A percentile compares a stretch with the other conserved stretches of the same genome.
phyloP scores from a whole-genome alignment of 1,140 invertebrate genomes.

The Lucilia cuprina region DNA sequence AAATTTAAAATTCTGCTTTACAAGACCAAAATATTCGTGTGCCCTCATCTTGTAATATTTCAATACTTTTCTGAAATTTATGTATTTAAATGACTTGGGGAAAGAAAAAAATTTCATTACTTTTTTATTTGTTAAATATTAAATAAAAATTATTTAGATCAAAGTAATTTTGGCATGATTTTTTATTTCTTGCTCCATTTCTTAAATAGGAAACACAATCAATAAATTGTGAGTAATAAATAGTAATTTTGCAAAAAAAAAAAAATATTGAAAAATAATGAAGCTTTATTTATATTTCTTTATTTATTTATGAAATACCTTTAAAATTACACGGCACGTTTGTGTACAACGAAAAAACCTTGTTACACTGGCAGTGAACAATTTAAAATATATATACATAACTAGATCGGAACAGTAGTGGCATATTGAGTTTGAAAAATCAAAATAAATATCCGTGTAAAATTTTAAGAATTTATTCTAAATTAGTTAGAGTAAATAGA shows the following conservation, averaged over 20 bases:
- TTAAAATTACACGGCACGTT: not conserved
- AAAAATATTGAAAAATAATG: not conserved
- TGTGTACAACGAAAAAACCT: not conserved
- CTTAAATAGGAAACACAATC: not conserved
- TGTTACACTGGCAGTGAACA: not conserved
- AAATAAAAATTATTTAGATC: not conserved
- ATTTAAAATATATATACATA: not conserved
- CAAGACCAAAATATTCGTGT: not conserved
- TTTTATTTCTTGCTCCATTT: not conserved
- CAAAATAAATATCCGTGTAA: too few relatives aligned
- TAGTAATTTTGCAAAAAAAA: not conserved
- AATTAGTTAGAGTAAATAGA: too few relatives aligned
- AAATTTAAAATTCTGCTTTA: too few relatives aligned
- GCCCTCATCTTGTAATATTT: too few relatives aligned
- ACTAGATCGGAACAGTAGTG: too few relatives aligned
- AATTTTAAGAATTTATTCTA: too few relatives aligned
- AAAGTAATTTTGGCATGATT: not conserved
- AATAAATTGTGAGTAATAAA: not conserved
- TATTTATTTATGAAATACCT: not conserved
- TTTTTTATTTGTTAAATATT: not conserved
- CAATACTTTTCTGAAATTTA: too few relatives aligned
- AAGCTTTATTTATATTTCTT: not conserved
- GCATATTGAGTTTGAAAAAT: too few relatives aligned
- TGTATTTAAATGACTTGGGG: too few relatives aligned
- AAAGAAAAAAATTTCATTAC: not conserved